A percentile compares a stretch with the other conserved stretches of the same genome.
Conservation (phyloP, 2,888 invertebrate genomes). For the Heliothis peltigera region DNA sequence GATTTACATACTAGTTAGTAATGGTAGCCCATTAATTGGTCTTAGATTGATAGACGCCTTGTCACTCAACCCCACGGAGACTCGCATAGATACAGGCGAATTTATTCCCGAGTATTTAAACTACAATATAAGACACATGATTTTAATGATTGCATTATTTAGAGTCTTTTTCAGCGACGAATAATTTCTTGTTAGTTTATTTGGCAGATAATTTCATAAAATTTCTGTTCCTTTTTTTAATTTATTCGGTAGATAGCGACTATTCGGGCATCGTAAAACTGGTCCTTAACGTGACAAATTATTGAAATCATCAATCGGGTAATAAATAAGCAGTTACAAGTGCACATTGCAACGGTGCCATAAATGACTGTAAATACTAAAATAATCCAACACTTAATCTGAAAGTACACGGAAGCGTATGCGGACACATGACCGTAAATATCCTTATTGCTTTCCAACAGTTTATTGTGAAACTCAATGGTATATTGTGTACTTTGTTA, state of each 20-base stretch:
- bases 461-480: conserved; percentile 61
- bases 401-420: conserved; percentile 54
- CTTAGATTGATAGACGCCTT: conserved; percentile 61
- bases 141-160: conserved; percentile 35
- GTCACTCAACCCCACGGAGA: conserved; percentile 49
- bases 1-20: conserved; percentile 69
- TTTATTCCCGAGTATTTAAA: conserved; percentile 29
- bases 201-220: too few species aligned
- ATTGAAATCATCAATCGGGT: background rate
- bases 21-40: conserved; percentile 62
- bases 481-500: conserved; percentile 58
- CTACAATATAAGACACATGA: conserved; percentile 19
- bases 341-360: conserved; percentile 17
- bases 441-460: conserved; percentile 61
- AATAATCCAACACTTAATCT: conserved; percentile 33
- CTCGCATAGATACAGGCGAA: conserved; percentile 33
- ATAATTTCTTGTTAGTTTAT: too few species aligned
- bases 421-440: conserved; percentile 53
- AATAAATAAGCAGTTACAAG: conserved; percentile 22
- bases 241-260: too few species aligned
- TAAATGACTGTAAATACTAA: conserved; percentile 26
- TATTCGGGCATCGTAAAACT: too few species aligned
- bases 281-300: conserved; percentile 18
- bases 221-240: too few species aligned
- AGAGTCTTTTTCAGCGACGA: too few species aligned